Conservation (phyloP, 1,140 invertebrate genomes). For the Acromyrmex echinatior region DNA sequence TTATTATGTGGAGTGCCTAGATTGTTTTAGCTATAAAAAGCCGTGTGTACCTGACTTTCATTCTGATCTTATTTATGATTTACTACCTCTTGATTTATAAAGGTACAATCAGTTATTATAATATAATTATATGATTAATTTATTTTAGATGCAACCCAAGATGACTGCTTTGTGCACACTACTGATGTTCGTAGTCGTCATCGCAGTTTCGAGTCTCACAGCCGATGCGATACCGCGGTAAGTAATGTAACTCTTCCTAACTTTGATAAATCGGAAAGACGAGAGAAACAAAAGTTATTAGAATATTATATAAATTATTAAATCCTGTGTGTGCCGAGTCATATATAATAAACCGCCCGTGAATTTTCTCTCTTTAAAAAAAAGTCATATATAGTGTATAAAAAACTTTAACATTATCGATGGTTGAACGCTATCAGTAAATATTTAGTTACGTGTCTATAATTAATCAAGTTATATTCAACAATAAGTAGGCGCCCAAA, state of each 20-base stretch:
- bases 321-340: too few relatives aligned
- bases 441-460: neutral
- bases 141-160: constrained; percentile 75
- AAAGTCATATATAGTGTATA: neutral
- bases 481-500: neutral
- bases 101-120: constrained; percentile 6
- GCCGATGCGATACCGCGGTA: constrained; percentile 77
- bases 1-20: neutral
- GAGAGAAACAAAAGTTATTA: neutral
- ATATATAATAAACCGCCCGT: neutral
- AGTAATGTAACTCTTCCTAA: constrained; percentile 9
- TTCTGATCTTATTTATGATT: neutral
- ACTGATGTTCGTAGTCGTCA: constrained; percentile 67
- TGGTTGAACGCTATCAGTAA: neutral
- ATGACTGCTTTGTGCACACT: constrained; percentile 73
- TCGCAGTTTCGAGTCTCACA: constrained; percentile 56
- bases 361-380: neutral
- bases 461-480: neutral
- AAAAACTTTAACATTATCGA: neutral
- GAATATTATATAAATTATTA: neutral
- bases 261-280: neutral
- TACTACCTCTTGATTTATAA: neutral
- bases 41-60: neutral
- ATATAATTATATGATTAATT: constrained; percentile 10
- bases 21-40: neutral